phyloP scores from a whole-genome alignment of 2,113 vertebrate genomes.

The Calyptomena viridis region DNA sequence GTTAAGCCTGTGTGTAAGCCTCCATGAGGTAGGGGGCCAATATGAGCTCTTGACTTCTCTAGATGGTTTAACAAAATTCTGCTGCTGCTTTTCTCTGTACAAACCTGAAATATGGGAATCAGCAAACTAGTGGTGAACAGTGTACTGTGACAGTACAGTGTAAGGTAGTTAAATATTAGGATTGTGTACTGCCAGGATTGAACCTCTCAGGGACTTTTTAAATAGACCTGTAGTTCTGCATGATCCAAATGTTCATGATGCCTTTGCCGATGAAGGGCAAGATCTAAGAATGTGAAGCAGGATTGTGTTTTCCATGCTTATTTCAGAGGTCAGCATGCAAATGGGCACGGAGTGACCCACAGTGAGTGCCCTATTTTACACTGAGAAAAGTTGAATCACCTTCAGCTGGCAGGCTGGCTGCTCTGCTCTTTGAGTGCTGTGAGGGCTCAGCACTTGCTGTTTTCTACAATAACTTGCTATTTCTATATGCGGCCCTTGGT shows the following conservation, averaged over 20 bases:
- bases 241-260: neutral
- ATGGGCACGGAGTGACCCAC: rapidly evolving
- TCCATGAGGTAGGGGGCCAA: neutral
- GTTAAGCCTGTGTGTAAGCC: neutral
- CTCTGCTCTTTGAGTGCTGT: neutral
- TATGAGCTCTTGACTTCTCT: neutral
- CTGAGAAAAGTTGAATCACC: neutral
- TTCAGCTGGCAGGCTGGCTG: neutral
- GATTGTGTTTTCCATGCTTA: neutral
- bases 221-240: neutral
- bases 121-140: neutral
- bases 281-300: neutral
- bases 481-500: neutral
- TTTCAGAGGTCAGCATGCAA: neutral
- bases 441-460: neutral
- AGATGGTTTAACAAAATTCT: neutral
- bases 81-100: neutral
- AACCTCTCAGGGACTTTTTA: neutral
- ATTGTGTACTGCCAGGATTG: neutral
- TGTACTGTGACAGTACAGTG: neutral
- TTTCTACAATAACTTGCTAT: neutral
- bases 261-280: neutral
- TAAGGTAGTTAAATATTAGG: neutral
- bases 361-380: neutral
- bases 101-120: neutral